These are phyloP conservation scores for Leptinotarsa undecemlineata DNA, from an alignment of 1,140 invertebrate species.

Conservation along the genomic window DNA sequence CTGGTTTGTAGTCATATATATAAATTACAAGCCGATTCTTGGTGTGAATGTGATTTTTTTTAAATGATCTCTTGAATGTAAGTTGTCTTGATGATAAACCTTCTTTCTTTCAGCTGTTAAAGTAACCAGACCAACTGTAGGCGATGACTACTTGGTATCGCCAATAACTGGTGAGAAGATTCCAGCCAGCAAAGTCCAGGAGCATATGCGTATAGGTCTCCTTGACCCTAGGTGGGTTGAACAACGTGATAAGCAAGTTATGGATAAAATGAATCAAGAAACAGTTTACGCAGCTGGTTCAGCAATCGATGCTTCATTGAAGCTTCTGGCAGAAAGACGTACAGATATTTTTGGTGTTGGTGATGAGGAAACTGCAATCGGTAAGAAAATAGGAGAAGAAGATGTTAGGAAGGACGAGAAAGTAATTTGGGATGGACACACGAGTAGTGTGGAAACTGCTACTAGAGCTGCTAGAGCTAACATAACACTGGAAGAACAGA, in stretches of 20 bases:
- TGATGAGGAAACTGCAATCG: conserved; percentile 97
- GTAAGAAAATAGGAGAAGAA: conserved; percentile 98
- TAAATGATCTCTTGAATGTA: no score
- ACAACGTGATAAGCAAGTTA: conserved; percentile 85
- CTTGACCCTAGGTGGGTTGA: conserved; percentile 98
- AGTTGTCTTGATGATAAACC: no score
- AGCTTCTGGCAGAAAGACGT: conserved; percentile 95
- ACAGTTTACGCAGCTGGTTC: conserved; percentile 85
- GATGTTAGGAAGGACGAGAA: conserved; percentile 86
- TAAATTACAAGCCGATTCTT: no score
- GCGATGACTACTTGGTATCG: conserved; percentile 94
- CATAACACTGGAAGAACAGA: conserved; percentile 95
- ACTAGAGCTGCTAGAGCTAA: conserved; percentile 90
- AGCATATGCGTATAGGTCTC: conserved; percentile 96
- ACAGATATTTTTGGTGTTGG: conserved; percentile 99
- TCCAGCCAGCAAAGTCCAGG: conserved; percentile 93
- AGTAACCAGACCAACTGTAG: conserved; percentile 60
- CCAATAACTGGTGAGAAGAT: conserved; percentile 98
- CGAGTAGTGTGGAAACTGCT: conserved; percentile 89
- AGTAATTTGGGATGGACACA: conserved; percentile 98
- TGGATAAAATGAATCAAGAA: conserved; percentile 83
- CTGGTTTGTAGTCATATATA: no score
- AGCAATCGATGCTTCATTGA: conserved; percentile 93
- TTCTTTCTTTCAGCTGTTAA: conserved; percentile 57
- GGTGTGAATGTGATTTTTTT: no score